phyloP scores from a whole-genome alignment of 1,140 invertebrate species.

The Lepidurus apus region DNA sequence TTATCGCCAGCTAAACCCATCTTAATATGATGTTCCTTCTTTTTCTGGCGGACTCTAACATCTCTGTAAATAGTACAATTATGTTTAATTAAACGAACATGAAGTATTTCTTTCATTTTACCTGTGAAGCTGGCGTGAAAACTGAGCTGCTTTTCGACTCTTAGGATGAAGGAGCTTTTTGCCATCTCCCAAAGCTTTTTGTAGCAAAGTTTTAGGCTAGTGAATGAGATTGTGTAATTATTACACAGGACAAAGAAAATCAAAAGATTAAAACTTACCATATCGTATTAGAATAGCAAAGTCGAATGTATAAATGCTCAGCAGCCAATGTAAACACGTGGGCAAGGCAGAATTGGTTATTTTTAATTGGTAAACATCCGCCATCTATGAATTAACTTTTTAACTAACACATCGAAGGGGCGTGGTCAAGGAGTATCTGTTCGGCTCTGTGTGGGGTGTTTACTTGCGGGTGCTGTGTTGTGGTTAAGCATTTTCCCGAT shows the following conservation, averaged over 20 bases:
- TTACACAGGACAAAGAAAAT: too few species aligned
- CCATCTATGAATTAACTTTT: too few species aligned
- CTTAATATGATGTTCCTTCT: constrained; percentile 58
- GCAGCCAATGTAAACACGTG: too few species aligned
- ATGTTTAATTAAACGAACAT: background rate
- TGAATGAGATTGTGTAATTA: background rate
- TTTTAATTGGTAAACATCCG: too few species aligned
- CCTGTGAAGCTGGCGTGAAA: constrained; percentile 60
- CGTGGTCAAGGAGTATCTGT: too few species aligned
- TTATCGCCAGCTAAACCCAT: constrained; percentile 65
- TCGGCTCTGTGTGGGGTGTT: background rate
- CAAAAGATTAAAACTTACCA: too few species aligned
- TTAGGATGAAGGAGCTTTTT: constrained; percentile 56
- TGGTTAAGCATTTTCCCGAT: background rate
- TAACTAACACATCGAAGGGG: too few species aligned
- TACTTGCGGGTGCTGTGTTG: background rate
- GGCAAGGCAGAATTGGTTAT: too few species aligned
- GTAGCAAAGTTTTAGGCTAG: background rate
- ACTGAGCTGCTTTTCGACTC: constrained; percentile 64
- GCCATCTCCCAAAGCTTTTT: constrained; percentile 26
- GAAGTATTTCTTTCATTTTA: constrained; percentile 38
- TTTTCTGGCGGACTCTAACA: constrained; percentile 57
- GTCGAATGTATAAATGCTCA: too few species aligned
- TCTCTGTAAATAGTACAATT: constrained; percentile 44
- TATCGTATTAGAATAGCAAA: too few species aligned